A percentile compares a stretch with the other conserved stretches of the same genome.
phyloP scores from a whole-genome alignment of 2,797 vertebrate species.

The Phrynocephalus forsythii region DNA sequence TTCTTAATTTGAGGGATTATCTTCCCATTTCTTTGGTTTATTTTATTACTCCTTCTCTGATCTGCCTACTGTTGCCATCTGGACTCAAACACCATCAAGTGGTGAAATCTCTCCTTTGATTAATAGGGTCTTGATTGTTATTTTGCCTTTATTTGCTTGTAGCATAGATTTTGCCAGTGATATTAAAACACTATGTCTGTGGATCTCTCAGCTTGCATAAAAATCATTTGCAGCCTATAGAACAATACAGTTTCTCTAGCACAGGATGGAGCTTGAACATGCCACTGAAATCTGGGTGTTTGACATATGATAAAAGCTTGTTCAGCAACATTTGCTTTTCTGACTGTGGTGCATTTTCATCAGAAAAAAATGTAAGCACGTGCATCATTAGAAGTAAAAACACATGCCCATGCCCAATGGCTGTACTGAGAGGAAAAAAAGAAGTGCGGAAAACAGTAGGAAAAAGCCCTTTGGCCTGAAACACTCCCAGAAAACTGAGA shows the following conservation, averaged over 20 bases:
- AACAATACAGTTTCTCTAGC: slow-evolving; percentile 32
- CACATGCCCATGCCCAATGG: neutral
- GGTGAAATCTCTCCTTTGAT: too few species aligned
- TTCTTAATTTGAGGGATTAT: too few species aligned
- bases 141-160: slow-evolving; percentile 49
- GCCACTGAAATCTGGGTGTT: slow-evolving; percentile 42
- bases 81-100: too few species aligned
- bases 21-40: too few species aligned
- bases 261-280: slow-evolving; percentile 58
- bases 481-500: neutral
- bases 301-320: too few species aligned
- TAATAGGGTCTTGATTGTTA: too few species aligned
- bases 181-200: slow-evolving; percentile 35
- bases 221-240: slow-evolving; percentile 61
- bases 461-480: neutral
- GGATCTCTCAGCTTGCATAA: neutral
- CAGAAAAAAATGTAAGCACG: neutral
- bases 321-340: slow-evolving; percentile 38
- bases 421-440: neutral
- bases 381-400: neutral
- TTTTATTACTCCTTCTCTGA: too few species aligned
- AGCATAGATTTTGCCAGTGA: slow-evolving; percentile 59
- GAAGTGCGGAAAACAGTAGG: neutral
- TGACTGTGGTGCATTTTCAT: neutral
- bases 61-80: too few species aligned